A percentile compares a stretch with the other conserved stretches of the same genome.
Evolutionary conservation across 2,113 vertebrate species (phyloP).

Genomic region (Nothoprocta pentlandii): DNA sequence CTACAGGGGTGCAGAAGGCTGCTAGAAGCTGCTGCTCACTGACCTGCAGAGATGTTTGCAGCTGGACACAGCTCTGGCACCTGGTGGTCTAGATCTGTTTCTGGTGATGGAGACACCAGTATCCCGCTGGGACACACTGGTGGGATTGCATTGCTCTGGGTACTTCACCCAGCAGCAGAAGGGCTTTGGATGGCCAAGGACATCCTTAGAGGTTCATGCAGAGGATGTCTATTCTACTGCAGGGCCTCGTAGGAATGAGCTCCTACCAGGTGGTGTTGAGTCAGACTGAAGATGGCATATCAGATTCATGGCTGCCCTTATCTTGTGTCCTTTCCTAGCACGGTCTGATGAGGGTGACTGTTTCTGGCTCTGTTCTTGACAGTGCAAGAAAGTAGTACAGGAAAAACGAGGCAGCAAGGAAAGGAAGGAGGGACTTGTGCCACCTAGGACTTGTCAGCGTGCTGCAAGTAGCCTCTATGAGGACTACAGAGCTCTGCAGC

Average conservation of each 20-base stretch:
- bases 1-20: neutral
- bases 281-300: neutral
- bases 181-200: neutral
- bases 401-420: neutral
- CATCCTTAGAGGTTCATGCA: neutral
- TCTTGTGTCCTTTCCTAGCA: neutral
- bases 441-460: neutral
- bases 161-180: neutral
- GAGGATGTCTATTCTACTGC: neutral
- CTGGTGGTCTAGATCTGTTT: neutral
- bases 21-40: neutral
- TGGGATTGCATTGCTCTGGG: neutral
- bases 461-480: neutral
- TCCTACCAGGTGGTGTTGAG: rapidly evolving
- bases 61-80: neutral
- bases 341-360: neutral
- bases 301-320: neutral
- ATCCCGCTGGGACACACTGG: neutral
- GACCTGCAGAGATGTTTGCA: neutral
- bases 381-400: neutral
- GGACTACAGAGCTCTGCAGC: neutral
- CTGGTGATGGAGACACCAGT: neutral
- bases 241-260: neutral
- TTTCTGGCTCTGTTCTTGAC: neutral
- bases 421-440: neutral